Conservation (phyloP, 1,140 invertebrate species). For the Leptinotarsa lineolata region DNA sequence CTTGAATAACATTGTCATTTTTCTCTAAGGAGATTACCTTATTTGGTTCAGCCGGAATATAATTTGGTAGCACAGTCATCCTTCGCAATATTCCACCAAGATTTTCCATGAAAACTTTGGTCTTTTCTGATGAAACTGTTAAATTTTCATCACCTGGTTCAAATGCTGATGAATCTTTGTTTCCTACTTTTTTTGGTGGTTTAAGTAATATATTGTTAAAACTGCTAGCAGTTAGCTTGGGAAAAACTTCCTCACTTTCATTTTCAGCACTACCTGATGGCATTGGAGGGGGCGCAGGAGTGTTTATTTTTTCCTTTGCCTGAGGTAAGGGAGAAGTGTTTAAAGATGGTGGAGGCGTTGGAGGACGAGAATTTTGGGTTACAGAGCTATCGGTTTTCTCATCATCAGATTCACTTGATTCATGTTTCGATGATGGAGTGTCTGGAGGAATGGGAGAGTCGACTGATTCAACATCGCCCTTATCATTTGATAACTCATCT, state of each 20-base stretch:
- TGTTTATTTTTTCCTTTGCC: not conserved
- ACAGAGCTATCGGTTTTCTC: slow-evolving; percentile 20
- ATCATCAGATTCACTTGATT: not conserved
- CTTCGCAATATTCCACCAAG: slow-evolving; percentile 34
- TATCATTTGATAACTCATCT: not conserved
- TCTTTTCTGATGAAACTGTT: slow-evolving; percentile 39
- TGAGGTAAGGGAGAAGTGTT: not conserved
- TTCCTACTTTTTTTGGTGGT: slow-evolving; percentile 23
- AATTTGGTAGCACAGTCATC: not conserved
- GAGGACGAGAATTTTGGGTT: slow-evolving; percentile 12
- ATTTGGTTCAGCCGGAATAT: not conserved
- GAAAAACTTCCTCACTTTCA: not conserved
- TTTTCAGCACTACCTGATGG: not conserved
- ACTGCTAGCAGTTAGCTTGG: not conserved
- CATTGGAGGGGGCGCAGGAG: not conserved
- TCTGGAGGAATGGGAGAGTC: slow-evolving; percentile 13
- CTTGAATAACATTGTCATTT: slow-evolving; percentile 38
- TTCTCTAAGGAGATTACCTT: not conserved
- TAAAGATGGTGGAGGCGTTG: slow-evolving; percentile 18
- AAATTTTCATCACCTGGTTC: slow-evolving; percentile 40
- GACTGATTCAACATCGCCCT: not conserved
- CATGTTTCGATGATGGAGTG: not conserved
- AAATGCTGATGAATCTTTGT: slow-evolving; percentile 15
- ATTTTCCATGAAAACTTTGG: slow-evolving; percentile 40
- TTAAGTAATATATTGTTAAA: slow-evolving; percentile 30